Percentiles rank a stretch among this genome's conserved stretches.
Evolutionary conservation across 2,888 invertebrate species (phyloP).

Genomic region (Anoncus sp.): DNA sequence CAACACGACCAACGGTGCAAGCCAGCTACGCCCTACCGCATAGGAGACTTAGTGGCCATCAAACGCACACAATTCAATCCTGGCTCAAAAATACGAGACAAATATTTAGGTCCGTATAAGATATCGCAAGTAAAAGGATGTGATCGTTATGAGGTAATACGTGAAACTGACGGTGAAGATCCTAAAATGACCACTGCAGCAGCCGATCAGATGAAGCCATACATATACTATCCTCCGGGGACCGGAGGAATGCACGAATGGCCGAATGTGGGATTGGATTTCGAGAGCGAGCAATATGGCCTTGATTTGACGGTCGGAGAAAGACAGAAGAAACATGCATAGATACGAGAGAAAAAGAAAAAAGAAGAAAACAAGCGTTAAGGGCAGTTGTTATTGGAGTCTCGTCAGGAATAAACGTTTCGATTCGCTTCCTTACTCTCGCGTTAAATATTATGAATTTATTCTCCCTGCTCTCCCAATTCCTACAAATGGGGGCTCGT

Average conservation of each 20-base stretch:
- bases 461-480: conserved; percentile 4
- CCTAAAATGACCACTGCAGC: conserved; percentile 35
- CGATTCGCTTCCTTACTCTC: no score
- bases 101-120: conserved; percentile 63
- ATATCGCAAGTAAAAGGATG: conserved; percentile 38
- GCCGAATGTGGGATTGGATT: conserved; percentile 34
- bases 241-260: conserved; percentile 46
- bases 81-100: conserved; percentile 56
- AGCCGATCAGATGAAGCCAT: conserved; percentile 55
- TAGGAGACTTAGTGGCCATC: conserved; percentile 62
- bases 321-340: no score
- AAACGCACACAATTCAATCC: conserved; percentile 58
- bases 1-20: conserved; percentile 56
- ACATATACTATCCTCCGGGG: conserved; percentile 38
- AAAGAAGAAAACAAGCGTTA: no score
- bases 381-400: no score
- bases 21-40: conserved; percentile 61
- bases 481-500: conserved; percentile 36
- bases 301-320: no score
- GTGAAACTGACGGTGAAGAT: conserved; percentile 37
- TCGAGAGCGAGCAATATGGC: no score
- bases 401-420: no score
- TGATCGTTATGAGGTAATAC: conserved; percentile 56
- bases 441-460: not conserved
- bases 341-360: no score